Percentiles rank a stretch among this genome's conserved stretches.
Conservation (phyloP, 2,113 vertebrate genomes). For the Edolisoma coerulescens region DNA sequence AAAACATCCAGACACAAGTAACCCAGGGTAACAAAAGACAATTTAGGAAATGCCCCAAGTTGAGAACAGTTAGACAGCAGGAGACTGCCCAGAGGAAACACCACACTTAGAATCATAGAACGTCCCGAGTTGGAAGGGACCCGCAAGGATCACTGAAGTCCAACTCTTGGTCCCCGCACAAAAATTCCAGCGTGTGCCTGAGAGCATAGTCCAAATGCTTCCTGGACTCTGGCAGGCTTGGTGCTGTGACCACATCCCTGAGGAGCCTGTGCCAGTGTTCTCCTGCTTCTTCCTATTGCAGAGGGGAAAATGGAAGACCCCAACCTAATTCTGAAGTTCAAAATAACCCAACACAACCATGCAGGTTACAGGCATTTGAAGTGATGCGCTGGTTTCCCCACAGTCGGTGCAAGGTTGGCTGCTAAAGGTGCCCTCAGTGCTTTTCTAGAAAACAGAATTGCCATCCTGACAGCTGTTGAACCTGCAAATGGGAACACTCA, state of each 20-base stretch:
- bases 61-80: neutral
- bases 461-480: neutral
- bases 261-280: neutral
- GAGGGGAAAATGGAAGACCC: neutral
- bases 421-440: accelerated
- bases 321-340: neutral
- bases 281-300: neutral
- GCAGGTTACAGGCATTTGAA: neutral
- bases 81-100: neutral
- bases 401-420: neutral
- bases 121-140: neutral
- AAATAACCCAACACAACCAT: neutral
- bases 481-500: neutral
- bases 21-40: neutral
- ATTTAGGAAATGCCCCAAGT: neutral
- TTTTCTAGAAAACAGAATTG: neutral
- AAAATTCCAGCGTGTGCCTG: neutral
- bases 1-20: neutral
- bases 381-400: neutral
- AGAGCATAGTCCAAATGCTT: neutral
- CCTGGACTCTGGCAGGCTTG: neutral
- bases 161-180: neutral
- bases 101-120: neutral
- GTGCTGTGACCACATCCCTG: neutral
- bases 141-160: neutral